Evolutionary conservation across 2,797 vertebrate genomes (phyloP), one percentile per base, ranked within the genome.

Genomic region (Tarsius wallacei): DNA sequence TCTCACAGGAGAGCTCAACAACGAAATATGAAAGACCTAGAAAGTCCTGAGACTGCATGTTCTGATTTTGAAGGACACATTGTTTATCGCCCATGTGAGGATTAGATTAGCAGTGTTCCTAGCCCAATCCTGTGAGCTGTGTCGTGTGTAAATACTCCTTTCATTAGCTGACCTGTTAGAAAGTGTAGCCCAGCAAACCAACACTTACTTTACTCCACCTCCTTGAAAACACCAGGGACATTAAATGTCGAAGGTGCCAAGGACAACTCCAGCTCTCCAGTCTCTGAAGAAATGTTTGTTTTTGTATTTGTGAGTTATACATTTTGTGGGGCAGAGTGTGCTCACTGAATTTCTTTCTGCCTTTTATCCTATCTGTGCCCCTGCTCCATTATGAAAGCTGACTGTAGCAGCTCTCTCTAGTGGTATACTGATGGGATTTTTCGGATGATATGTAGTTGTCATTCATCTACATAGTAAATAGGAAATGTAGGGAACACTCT

Each of bases 241-340:
- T 84, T 2, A 42, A 42, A 17, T 73, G n/a, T 81, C n/a, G 1
- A 33, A 57, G 47, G 93, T 87, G 83, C 89, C 96, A 96, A 95
- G 87, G 89, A 95, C 95, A 90, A 28, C 66, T 71, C 91, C 66
- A 28, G 93, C 81, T 86, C 83, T 76, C 12, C 0, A 2, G 77
- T 57, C 88, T 87, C 94, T 74, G 88, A 97, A 82, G 96, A 96
- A 68, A 88, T 97, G 95, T 97, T 98, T 93, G 95, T 97, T 91
- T 91, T 97, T 47, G 89, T 95, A 61, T 96, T 97, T 95, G 97
- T 97, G 91, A 98, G 93, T 96, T 96, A 76, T 19, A 77, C 7
- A 7, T 85, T 94, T 95, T 71, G 51, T 89, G 89, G 93, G 90
- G 76, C 71, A 33, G 49, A 94, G 61, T 93, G 87, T 70, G 71